Conservation (phyloP, 2,113 vertebrate genomes). For the Psammodynastes pulverulentus region DNA sequence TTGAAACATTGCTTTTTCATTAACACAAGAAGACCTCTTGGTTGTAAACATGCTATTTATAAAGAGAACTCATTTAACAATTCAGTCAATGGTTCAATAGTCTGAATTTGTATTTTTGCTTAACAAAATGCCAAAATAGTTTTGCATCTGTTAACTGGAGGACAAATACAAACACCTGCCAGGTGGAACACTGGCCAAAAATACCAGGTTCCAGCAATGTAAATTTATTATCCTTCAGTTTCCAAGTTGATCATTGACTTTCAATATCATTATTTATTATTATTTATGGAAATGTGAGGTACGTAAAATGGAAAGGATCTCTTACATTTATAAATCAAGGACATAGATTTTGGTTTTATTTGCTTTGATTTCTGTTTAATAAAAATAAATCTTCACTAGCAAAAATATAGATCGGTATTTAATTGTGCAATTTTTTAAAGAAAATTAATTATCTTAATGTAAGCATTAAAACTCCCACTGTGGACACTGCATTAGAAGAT, state of each 20-base stretch:
- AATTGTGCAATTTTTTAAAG: background rate
- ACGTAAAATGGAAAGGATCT: background rate
- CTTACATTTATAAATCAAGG: background rate
- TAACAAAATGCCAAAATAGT: background rate
- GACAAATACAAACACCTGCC: background rate
- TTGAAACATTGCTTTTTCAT: background rate
- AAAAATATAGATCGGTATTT: background rate
- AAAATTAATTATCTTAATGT: background rate
- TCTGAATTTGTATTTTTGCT: background rate
- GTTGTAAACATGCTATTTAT: background rate
- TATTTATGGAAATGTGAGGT: background rate
- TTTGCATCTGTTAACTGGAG: background rate
- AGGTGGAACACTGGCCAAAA: background rate
- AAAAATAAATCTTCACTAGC: background rate
- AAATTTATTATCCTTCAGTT: background rate
- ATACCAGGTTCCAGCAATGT: background rate
- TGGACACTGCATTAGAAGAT: background rate
- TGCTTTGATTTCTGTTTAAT: no score
- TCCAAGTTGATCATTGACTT: background rate
- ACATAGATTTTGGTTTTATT: background rate
- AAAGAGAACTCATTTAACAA: background rate
- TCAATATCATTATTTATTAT: background rate
- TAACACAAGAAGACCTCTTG: background rate
- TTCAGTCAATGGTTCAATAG: background rate
- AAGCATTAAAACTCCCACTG: background rate